Evolutionary conservation across 2,113 vertebrate species (phyloP), one percentile per base, ranked within the genome.

Genomic region (Heterotilapia buettikoferi): DNA sequence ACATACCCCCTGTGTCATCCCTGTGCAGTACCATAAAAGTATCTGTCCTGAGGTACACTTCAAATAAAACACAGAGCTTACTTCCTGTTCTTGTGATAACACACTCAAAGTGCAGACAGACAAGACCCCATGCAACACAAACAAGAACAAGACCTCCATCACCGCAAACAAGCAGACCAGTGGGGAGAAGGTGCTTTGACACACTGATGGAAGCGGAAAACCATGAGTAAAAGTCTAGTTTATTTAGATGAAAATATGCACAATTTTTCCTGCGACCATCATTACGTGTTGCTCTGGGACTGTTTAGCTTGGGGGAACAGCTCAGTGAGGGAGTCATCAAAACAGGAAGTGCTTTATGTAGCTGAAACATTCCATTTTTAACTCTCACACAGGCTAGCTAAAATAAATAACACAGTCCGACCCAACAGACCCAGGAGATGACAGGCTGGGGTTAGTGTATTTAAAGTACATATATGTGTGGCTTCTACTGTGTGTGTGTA

Each of bases 341-440:
- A 96, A 96, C 96, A 96, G 95, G 93, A 95, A 96, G 93, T 88
- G 92, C 95, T 95, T 95, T 94, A 96, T 95, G 93, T 91, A 86
- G 95, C 93, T 93, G 93, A 94, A 95, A 96, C 90, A 94, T 96
- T 96, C 96, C 91, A 92, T 96, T 95, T 96, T 96, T 96, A 96
- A 96, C 94, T 95, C 91, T 82, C 85, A 73, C 84, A 89, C 92
- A 88, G 92, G 83, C 84, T 26, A 26, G 87, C 88, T 87, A 89
- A 96, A 94, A 96, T 89, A 96, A 94, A 96, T 84, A 95, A 73
- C 45, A 47, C 90, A 91, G 89, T 92, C 85, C 78, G 85, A 73
- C 68, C 68, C 80, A 68, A 26, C 59, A 54, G 21, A 71, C 87
- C 85, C 61, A 66, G 88, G 89, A 80, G 88, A 80, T 80, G 84